Evolutionary conservation across 2,113 vertebrate species (phyloP).

Genomic region (Ailurus styani): DNA sequence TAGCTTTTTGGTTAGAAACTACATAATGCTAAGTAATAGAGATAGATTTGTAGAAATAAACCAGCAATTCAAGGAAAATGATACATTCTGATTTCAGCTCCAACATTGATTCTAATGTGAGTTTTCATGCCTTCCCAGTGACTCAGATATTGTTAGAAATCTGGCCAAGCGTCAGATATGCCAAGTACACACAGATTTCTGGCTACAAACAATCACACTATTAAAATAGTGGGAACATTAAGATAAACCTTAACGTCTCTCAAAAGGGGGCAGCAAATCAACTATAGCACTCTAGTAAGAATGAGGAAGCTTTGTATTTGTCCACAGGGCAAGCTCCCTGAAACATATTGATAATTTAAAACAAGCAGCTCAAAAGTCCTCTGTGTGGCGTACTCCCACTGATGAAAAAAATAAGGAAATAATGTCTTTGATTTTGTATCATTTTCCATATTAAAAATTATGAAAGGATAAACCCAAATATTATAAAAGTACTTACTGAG

Average conservation of each 20-base stretch:
- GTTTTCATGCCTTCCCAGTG: not conserved
- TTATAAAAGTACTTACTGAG: not conserved
- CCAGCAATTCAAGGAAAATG: fast-evolving
- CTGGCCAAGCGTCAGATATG: too few species aligned
- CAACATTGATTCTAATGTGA: fast-evolving
- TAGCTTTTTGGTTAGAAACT: not conserved
- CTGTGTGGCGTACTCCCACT: fast-evolving
- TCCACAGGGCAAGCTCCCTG: fast-evolving
- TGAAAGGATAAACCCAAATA: not conserved
- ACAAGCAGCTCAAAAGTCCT: not conserved
- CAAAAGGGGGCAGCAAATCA: not conserved
- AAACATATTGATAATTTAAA: fast-evolving
- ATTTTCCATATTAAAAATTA: not conserved
- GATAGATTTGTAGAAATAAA: not conserved
- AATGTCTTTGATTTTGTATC: not conserved
- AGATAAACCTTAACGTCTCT: not conserved
- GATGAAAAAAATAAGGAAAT: not conserved
- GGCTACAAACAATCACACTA: not conserved
- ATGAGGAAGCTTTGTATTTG: not conserved
- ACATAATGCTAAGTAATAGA: not conserved
- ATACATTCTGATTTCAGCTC: fast-evolving
- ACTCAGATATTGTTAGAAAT: fast-evolving
- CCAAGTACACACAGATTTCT: too few species aligned
- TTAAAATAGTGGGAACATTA: not conserved
- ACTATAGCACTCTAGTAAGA: fast-evolving